Conservation (phyloP, 2,113 vertebrate genomes). For the Paracanthobrama guichenoti region DNA sequence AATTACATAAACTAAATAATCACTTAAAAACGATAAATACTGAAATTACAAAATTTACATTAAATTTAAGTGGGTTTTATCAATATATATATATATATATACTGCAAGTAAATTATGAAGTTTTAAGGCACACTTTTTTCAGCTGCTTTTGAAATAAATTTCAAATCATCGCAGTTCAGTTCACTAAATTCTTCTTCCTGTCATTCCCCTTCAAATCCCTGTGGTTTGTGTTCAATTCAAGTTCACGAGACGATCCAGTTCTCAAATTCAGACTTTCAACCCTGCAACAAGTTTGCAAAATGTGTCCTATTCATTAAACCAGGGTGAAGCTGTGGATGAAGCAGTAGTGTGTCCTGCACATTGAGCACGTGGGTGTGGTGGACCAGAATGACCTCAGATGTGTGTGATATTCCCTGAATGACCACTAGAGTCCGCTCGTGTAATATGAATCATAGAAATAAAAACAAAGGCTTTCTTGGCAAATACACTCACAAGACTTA, state of each 20-base stretch:
- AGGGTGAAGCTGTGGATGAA: background rate
- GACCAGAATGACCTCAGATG: background rate
- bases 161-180: too few relatives aligned
- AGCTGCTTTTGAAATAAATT: too few relatives aligned
- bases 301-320: background rate
- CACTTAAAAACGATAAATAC: too few relatives aligned
- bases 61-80: too few relatives aligned
- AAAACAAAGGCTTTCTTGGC: background rate
- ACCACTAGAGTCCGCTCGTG: conserved; percentile 6
- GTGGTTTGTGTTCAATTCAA: background rate
- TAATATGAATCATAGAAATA: background rate
- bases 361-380: conserved; percentile 8
- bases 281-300: background rate
- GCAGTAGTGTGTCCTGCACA: background rate
- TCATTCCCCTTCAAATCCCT: background rate
- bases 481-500: background rate
- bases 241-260: background rate
- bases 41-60: too few relatives aligned
- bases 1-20: too few relatives aligned
- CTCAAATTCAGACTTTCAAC: background rate
- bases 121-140: too few relatives aligned
- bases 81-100: too few relatives aligned
- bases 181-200: too few relatives aligned
- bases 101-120: too few relatives aligned
- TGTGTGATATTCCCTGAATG: background rate